Evolutionary conservation across 1,140 invertebrate genomes (phyloP).

Genomic region (Galendromus occidentalis): DNA sequence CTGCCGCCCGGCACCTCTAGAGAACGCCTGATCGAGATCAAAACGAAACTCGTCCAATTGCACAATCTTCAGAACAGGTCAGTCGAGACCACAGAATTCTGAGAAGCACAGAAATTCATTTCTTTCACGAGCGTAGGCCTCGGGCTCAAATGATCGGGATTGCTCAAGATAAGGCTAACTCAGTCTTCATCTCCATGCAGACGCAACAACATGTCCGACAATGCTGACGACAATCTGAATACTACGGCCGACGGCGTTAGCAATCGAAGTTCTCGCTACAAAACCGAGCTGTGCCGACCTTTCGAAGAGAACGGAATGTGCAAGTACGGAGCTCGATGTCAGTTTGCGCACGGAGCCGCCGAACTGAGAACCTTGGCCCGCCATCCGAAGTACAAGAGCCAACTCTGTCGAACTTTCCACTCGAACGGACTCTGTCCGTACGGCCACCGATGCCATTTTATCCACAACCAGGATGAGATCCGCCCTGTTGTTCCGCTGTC

Average conservation of each 20-base stretch:
- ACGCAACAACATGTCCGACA: not conserved
- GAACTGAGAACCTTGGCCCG: constrained; percentile 19
- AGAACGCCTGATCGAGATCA: not conserved
- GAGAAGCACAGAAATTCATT: not conserved
- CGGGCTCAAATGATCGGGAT: not conserved
- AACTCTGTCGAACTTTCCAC: constrained; percentile 21
- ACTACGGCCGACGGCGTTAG: not conserved
- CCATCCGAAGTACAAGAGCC: constrained; percentile 23
- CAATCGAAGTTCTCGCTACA: constrained; percentile 17
- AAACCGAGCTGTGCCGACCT: constrained; percentile 22
- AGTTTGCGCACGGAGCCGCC: constrained; percentile 21
- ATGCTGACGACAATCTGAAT: not conserved
- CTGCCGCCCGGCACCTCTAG: not conserved
- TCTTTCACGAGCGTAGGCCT: not conserved
- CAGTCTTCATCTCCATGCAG: not conserved
- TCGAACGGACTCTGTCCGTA: constrained; percentile 20
- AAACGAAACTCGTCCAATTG: not conserved
- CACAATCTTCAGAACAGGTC: not conserved
- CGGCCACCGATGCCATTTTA: constrained; percentile 20
- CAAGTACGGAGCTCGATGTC: constrained; percentile 21
- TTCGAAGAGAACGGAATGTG: constrained; percentile 19
- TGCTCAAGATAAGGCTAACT: not conserved
- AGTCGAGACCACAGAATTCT: not conserved
- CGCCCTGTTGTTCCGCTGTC: not conserved
- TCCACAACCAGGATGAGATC: constrained; percentile 15